Evolutionary conservation across 2,888 invertebrate species (phyloP), one percentile per base, ranked within the genome.

Genomic region (Eupithecia pulchellata): DNA sequence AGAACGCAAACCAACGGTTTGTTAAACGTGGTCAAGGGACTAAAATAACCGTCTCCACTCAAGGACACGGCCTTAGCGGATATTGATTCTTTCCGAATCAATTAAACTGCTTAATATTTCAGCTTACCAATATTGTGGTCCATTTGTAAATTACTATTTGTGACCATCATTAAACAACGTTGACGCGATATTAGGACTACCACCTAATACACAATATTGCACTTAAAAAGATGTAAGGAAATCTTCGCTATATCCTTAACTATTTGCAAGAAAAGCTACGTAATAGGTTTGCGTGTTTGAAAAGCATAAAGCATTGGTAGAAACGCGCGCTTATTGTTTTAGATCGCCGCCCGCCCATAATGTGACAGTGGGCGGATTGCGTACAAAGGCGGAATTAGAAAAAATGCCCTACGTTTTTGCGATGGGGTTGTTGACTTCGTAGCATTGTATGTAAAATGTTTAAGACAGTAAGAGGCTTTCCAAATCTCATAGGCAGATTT

Each of bases 321-420:
- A 87, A 84, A 89, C 87, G 83, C 89, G 91, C 90, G 86, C 82
- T 92, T 92, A 93, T 93, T 92, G 92, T 93, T 93, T 93, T 92
- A 92, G 91, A 92, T 91, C 86, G 89, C 89, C 86, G 80, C 89
- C 92, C 91, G 90, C 91, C 91, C 87, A 78, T 85, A 77, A 87
- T 88, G 87, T 89, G 90, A 89, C 90, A 89, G 87, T 86, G 88
- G 89, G 91, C 85, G 91, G 90, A 85, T 87, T 88, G 79, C 80
- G 80, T 82, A 80, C 81, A 75, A 72, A 73, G 73, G 75, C 64
- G 63, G 76, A 77, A 79, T 76, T 63, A 30, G 71, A 77, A 73
- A 72, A 77, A 80, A 65, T 60, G 47, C 64, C 36, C 25, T 57
- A 47, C 25, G 13, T 47, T 62, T 67, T 64, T 47, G 39, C 66